Percentiles rank a stretch among this genome's conserved stretches.
Conservation (phyloP, 2,888 invertebrate genomes). For the Caenorhabditis uteleia region DNA sequence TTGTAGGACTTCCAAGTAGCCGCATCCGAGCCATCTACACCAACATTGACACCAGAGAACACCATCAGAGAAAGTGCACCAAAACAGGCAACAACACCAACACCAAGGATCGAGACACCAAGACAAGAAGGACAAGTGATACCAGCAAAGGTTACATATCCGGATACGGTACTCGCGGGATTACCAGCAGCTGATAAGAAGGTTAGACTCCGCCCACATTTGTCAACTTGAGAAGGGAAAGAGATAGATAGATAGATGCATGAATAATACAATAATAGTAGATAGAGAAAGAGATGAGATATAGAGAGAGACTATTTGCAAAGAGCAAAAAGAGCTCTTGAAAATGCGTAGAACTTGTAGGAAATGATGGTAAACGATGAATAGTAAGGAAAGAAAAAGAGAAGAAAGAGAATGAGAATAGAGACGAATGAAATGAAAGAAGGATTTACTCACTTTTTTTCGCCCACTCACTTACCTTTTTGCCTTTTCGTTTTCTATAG, state of each 20-base stretch:
- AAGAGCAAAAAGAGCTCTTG: too few species aligned
- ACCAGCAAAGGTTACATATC: constrained; percentile 30
- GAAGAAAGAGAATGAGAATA: too few species aligned
- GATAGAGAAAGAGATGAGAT: too few species aligned
- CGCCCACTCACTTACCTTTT: too few species aligned
- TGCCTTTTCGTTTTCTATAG: too few species aligned
- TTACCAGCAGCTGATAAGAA: constrained; percentile 33
- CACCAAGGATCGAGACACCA: constrained; percentile 12
- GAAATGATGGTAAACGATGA: too few species aligned
- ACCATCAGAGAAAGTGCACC: constrained; percentile 43
- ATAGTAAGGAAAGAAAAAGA: too few species aligned
- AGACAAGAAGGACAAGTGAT: constrained; percentile 15
- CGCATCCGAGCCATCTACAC: constrained; percentile 48
- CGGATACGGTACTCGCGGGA: constrained; percentile 32
- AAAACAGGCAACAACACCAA: constrained; percentile 19
- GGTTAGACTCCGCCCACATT: constrained; percentile 13
- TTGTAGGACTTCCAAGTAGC: constrained; percentile 43
- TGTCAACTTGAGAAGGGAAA: constrained; percentile 2
- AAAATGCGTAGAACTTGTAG: too few species aligned
- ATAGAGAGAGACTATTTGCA: too few species aligned
- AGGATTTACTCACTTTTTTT: too few species aligned
- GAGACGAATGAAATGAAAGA: too few species aligned
- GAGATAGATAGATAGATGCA: constrained; percentile 6
- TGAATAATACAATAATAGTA: too few species aligned
- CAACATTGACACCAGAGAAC: constrained; percentile 46